Percentiles rank a stretch among this genome's conserved stretches.
phyloP scores from a whole-genome alignment of 2,113 vertebrate species.

The Myrmophylax atrothorax region DNA sequence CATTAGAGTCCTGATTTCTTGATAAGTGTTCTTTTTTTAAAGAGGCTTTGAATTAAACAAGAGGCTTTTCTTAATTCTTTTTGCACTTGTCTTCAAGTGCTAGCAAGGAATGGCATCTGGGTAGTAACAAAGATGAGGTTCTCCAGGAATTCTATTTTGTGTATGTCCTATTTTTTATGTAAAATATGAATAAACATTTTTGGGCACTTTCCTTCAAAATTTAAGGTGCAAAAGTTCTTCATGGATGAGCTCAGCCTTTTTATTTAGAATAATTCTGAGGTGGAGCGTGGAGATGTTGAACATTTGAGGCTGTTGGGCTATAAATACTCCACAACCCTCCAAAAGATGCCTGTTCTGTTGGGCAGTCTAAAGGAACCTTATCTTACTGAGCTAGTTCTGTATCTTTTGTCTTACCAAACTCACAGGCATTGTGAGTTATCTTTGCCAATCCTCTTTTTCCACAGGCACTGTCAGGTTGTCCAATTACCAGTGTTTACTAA shows the following conservation, averaged over 20 bases:
- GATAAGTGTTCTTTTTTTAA: neutral
- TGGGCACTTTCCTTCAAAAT: neutral
- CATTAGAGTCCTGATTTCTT: neutral
- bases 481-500: constrained; percentile 57
- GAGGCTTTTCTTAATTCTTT: neutral
- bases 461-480: constrained; percentile 1
- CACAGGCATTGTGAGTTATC: constrained; percentile 41
- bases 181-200: neutral
- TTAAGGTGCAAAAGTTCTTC: neutral
- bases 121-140: neutral
- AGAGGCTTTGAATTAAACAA: neutral
- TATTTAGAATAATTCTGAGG: neutral
- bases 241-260: neutral
- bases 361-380: constrained; percentile 42
- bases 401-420: constrained; percentile 55
- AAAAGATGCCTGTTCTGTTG: constrained; percentile 21
- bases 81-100: neutral
- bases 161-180: neutral
- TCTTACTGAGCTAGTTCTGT: constrained; percentile 43
- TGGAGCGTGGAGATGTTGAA: neutral
- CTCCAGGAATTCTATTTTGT: neutral
- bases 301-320: neutral
- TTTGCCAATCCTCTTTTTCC: neutral
- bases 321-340: constrained; percentile 33
- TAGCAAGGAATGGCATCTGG: neutral